These are phyloP conservation scores for Drosophila arizonae DNA, from an alignment of 1,140 invertebrate genomes.

Conservation along the genomic window DNA sequence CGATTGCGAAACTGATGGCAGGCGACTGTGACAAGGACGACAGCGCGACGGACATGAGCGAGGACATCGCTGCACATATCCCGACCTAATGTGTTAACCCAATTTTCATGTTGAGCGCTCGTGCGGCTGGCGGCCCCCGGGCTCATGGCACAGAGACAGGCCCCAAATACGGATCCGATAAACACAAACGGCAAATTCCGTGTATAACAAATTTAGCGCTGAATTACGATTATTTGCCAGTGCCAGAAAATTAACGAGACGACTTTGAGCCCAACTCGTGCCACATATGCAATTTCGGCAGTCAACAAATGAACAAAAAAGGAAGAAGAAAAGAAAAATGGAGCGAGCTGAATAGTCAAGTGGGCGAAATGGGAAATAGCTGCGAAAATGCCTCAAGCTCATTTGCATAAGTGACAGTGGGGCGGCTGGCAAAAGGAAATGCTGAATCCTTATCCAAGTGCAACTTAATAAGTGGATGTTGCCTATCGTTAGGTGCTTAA, in stretches of 20 bases:
- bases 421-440: not conserved
- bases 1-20: constrained; percentile 67
- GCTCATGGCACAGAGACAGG: not conserved
- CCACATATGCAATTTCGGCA: constrained; percentile 17
- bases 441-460: not conserved
- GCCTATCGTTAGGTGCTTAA: too few species aligned
- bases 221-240: constrained; percentile 45
- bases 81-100: constrained; percentile 73
- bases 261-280: constrained; percentile 6
- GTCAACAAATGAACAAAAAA: constrained; percentile 1
- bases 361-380: constrained; percentile 12
- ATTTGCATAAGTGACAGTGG: constrained; percentile 65
- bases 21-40: constrained; percentile 28
- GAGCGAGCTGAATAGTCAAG: constrained; percentile 23
- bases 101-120: constrained; percentile 68
- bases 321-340: not conserved
- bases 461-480: not conserved
- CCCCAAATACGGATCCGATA: constrained; percentile 35
- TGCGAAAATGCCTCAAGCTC: constrained; percentile 35
- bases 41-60: not conserved
- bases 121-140: not conserved
- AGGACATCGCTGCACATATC: constrained; percentile 47
- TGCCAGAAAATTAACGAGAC: constrained; percentile 21
- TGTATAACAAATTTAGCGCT: constrained; percentile 47
- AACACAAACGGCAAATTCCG: constrained; percentile 24